Base-by-base conservation (phyloP, 2,797 vertebrate genomes). In the Gallinago stenura region DNA sequence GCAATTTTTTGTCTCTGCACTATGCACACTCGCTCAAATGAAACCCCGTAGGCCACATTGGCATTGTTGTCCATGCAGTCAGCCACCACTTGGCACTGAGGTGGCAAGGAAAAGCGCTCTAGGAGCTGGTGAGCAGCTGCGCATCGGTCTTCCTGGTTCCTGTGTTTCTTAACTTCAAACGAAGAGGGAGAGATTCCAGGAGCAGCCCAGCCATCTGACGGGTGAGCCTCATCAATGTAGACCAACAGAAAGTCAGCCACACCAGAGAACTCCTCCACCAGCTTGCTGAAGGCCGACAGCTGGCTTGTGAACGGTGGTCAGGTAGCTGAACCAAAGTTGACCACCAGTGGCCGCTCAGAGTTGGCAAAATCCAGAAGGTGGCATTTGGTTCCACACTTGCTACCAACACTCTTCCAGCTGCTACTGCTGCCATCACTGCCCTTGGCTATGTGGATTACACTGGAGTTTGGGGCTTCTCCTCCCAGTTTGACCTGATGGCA, bases 11-110 rank as follows among this genome's bases (percentile, higher is more conserved):
- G 98, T 95, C 98, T 98, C 94, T 99, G 99, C 30, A 99, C 99
- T 57, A 99, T 99, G 95, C 99, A 99, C 66, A 99, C 98, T 39
- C 99, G 98, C 95, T 99, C 99, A 53, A 99, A 99, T 76, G 99
- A 98, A 88, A 99, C 99, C 10, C 99, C 99, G 0, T 99, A 99
- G 11, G 99, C 99, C 90, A 99, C 98, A 5, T 99, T 99, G 92
- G 99, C 98, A 28, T 99, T 99, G 94, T 99, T 99, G 98, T 99
- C 99, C 99, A 99, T 99, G 97, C 98, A 98, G 97, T 99, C 99
- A 41, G 99, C 99, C 96, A 99, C 99, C 73, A 99, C 98, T 77
- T 98, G 99, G 97, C 99, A 99, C 97, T 99, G 99, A 17, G 99
- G 98, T 1, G 99, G 99, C 97, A 99, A 98, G 60, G 99, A 98